Percentiles rank a stretch among this genome's conserved stretches.
These are phyloP conservation scores for Drosophila atroscutellata DNA, from an alignment of 2,888 invertebrate genomes.

Conservation along the genomic window DNA sequence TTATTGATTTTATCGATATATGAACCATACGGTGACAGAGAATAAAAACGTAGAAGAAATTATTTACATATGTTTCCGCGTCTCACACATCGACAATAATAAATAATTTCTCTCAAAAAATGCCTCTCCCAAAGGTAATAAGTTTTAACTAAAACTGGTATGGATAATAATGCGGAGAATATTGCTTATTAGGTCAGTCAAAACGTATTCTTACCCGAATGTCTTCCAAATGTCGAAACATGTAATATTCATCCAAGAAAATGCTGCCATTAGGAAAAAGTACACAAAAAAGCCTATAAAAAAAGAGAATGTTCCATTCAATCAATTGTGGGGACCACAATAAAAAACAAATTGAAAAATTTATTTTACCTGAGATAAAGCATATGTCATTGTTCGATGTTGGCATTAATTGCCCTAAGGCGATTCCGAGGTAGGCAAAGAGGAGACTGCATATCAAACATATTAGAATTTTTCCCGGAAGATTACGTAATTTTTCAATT, in stretches of 20 bases:
- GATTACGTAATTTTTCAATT: slow-evolving; percentile 89
- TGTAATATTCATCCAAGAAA: slow-evolving; percentile 92
- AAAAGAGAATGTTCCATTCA: neutral
- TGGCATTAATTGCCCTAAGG: slow-evolving; percentile 86
- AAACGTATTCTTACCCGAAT: slow-evolving; percentile 88
- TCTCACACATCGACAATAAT: neutral
- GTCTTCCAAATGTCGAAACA: slow-evolving; percentile 94
- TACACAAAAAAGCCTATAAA: slow-evolving; percentile 88
- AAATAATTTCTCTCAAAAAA: neutral
- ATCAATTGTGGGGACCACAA: neutral
- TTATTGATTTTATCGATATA: neutral
- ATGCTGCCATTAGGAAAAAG: slow-evolving; percentile 89
- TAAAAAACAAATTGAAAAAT: neutral
- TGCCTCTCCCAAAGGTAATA: neutral
- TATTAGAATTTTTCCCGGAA: slow-evolving; percentile 91
- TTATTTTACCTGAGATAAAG: slow-evolving; percentile 86
- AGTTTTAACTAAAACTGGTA: neutral
- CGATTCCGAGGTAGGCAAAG: slow-evolving; percentile 88
- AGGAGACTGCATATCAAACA: slow-evolving; percentile 89
- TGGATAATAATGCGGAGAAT: neutral
- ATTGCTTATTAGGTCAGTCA: neutral
- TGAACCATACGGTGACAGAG: neutral
- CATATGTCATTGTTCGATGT: slow-evolving; percentile 85
- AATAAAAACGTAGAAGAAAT: neutral
- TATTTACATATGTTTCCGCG: neutral